Evolutionary conservation across 2,888 invertebrate genomes (phyloP), one percentile per base, ranked within the genome.

Genomic region (Cataglyphis cursor): DNA sequence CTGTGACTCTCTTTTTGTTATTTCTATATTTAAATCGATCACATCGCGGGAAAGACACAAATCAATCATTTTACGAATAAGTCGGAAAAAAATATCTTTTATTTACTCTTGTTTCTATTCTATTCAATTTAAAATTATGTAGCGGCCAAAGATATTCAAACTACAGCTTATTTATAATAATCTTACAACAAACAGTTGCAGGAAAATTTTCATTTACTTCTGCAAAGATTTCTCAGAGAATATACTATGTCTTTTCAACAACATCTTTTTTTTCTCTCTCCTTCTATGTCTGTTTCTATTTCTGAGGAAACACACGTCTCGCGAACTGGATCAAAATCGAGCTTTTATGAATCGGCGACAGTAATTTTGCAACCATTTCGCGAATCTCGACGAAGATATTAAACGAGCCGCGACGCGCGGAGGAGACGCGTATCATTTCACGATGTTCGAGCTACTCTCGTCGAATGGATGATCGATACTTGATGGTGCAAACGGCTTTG

Each of bases 381-480:
- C 57, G 59, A 81, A 61, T 73, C 51, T 61, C 18, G 61, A 35
- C 35, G 65, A 80, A 78, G 78, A 68, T 74, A 64, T 76, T 68
- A 78, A 78, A 21, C 76, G 68, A 57, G 15, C 54, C 15, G 18
- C 18, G 31, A 24, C 59, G 38, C 44, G 54, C 68, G 48, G 73
- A 64, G 38, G 41, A 64, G 18, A 41, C 31, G 51, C 64, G 73
- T 65, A 65, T 72, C 70, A 44, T 65, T 72, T 28, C 75, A 62
- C 59, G 76, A 73, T 73, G 72, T 61, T 85, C 72, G 65, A 59
- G 65, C 66, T 35, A 51, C 57, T 61, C 38, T 73, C 70, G 54
- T 59, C 66, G 70, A 73, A 64, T 64, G 35, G 48, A 83, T 80
- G 85, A 87, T 88, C 88, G 85, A 88, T 88, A 81, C 78, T 74